These are phyloP conservation scores for Amphiprion percula DNA, from an alignment of 2,113 vertebrate species.

Conservation along the genomic window DNA sequence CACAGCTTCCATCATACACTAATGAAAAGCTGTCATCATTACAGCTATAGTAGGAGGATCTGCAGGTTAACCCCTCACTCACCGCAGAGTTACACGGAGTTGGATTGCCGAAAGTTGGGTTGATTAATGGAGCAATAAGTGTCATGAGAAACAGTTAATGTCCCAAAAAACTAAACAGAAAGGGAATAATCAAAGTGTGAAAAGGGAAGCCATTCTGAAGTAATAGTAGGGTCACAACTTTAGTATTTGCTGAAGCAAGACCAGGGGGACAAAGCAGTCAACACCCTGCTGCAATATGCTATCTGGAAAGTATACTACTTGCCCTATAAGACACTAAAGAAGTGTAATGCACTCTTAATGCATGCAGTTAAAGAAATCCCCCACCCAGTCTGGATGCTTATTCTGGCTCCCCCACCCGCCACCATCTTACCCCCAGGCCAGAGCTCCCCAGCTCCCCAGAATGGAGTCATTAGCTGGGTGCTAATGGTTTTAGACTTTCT, in stretches of 20 bases:
- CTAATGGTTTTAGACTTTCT: slow-evolving; percentile 98
- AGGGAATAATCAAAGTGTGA: slow-evolving; percentile 26
- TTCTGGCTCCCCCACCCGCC: slow-evolving; percentile 67
- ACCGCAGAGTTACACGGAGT: not conserved
- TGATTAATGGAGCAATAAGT: slow-evolving; percentile 12
- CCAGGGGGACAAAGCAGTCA: slow-evolving; percentile 65
- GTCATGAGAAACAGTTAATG: slow-evolving; percentile 18
- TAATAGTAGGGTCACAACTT: slow-evolving; percentile 38
- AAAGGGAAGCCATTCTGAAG: slow-evolving; percentile 8
- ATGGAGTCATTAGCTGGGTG: slow-evolving; percentile 87
- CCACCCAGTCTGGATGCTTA: slow-evolving; percentile 64
- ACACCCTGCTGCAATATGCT: slow-evolving; percentile 68
- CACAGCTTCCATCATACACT: slow-evolving; percentile 52
- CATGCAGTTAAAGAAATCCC: slow-evolving; percentile 81
- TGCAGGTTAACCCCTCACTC: slow-evolving; percentile 45
- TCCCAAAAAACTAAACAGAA: slow-evolving; percentile 34
- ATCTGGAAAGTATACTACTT: slow-evolving; percentile 64
- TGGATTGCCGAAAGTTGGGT: slow-evolving; percentile 5
- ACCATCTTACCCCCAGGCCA: slow-evolving; percentile 74
- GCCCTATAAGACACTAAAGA: slow-evolving; percentile 76
- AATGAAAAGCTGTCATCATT: slow-evolving; percentile 71
- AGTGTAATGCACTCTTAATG: slow-evolving; percentile 78
- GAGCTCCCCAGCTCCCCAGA: slow-evolving; percentile 77
- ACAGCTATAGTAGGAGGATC: slow-evolving; percentile 38
- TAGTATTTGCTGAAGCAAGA: slow-evolving; percentile 59